These are phyloP conservation scores for Apocrypta bakeri DNA, from an alignment of 1,140 invertebrate species.

Conservation along the genomic window DNA sequence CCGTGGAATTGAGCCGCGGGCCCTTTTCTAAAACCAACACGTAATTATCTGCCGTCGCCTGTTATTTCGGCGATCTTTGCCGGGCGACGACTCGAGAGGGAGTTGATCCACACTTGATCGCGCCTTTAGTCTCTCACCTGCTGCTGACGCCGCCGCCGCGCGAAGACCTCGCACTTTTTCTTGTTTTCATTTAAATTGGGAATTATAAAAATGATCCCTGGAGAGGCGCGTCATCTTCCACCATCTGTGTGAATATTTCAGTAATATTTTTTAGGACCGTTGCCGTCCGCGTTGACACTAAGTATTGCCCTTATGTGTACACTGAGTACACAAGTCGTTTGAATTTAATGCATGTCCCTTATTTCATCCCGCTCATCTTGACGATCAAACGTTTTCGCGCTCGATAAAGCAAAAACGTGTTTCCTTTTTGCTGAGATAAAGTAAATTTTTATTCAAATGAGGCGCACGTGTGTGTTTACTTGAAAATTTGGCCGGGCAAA, in stretches of 20 bases:
- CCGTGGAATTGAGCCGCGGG: conserved; percentile 69
- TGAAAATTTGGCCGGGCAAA: background rate
- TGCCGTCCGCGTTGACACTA: conserved; percentile 30
- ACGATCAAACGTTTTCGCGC: background rate
- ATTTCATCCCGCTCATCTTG: background rate
- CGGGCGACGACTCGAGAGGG: conserved; percentile 27
- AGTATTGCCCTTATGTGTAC: conserved; percentile 9
- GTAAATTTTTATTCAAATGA: conserved; percentile 44
- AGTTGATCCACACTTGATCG: conserved; percentile 36
- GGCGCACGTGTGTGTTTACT: background rate
- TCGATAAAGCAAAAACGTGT: background rate
- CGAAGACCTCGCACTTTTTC: conserved; percentile 31
- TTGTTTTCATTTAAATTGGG: conserved; percentile 52
- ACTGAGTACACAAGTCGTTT: conserved; percentile 22
- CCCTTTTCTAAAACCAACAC: conserved; percentile 75
- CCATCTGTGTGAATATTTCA: conserved; percentile 8
- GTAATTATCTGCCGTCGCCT: conserved; percentile 71
- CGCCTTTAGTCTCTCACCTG: conserved; percentile 45
- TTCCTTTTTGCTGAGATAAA: background rate
- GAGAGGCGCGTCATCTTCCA: conserved; percentile 24
- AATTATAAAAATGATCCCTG: conserved; percentile 51
- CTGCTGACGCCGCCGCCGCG: conserved; percentile 4
- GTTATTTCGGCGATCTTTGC: conserved; percentile 67
- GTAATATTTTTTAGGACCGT: conserved; percentile 10
- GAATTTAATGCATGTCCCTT: background rate